These are phyloP conservation scores for Rhimphoctona megacephalus DNA, from an alignment of 2,888 invertebrate species.

Conservation along the genomic window DNA sequence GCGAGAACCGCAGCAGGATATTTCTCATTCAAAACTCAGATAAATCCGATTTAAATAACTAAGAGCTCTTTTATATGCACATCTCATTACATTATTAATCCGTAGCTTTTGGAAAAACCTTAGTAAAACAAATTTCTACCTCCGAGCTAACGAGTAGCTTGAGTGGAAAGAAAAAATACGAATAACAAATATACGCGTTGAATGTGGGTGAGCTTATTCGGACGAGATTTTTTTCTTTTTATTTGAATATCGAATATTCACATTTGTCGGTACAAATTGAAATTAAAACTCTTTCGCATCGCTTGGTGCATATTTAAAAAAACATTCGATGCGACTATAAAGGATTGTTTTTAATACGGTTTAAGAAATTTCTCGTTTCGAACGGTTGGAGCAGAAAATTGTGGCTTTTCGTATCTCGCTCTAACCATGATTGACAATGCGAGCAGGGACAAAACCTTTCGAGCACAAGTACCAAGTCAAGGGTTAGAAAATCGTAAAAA, in stretches of 20 bases:
- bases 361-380: background rate
- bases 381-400: conserved; percentile 4
- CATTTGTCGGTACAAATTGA: background rate
- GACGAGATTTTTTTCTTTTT: background rate
- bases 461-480: background rate
- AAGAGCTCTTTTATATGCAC: background rate
- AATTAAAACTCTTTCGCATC: background rate
- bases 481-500: background rate
- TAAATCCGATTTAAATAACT: background rate
- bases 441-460: background rate
- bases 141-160: background rate
- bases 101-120: background rate
- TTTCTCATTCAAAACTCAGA: background rate
- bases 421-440: conserved; percentile 9
- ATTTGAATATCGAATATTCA: background rate
- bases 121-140: background rate
- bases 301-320: background rate
- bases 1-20: background rate
- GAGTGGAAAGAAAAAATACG: background rate
- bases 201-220: background rate
- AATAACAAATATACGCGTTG: background rate
- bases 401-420: background rate
- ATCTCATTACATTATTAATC: background rate
- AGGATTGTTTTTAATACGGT: background rate
- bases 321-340: background rate